Percentiles rank a stretch among this genome's conserved stretches.
Conservation (phyloP, 2,113 vertebrate genomes). For the Apaloderma vittatum region DNA sequence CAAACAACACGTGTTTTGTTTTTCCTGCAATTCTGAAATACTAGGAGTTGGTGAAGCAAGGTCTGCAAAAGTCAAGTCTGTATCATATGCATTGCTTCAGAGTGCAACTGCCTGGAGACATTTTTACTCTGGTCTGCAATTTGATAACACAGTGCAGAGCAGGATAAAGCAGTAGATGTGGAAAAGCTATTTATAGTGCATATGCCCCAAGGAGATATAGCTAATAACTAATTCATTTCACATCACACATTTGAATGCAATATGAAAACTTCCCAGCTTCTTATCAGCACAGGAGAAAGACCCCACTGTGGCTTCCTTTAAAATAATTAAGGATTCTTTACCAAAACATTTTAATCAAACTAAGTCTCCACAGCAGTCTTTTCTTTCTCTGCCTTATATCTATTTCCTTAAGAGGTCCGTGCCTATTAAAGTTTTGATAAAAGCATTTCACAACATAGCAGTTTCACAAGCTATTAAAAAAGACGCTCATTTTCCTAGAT, state of each 20-base stretch:
- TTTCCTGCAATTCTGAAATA: background rate
- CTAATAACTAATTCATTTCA: conserved; percentile 66
- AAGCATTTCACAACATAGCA: background rate
- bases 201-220: background rate
- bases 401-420: background rate
- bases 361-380: background rate
- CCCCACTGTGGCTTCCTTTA: conserved; percentile 24
- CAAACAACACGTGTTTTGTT: background rate
- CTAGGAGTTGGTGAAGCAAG: background rate
- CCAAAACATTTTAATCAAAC: conserved; percentile 65
- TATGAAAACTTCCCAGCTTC: conserved; percentile 46
- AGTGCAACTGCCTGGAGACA: background rate
- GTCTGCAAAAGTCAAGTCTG: background rate
- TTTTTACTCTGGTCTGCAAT: background rate
- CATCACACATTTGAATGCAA: conserved; percentile 26
- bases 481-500: background rate
- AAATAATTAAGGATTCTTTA: conserved; percentile 63
- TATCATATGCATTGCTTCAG: background rate
- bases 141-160: background rate
- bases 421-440: background rate
- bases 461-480: background rate
- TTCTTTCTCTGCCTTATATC: background rate
- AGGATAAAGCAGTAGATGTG: conserved; percentile 30
- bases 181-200: conserved; percentile 64
- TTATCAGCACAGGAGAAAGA: conserved; percentile 43